A percentile compares a stretch with the other conserved stretches of the same genome.
phyloP scores from a whole-genome alignment of 1,140 invertebrate genomes.

The Euura lappo region DNA sequence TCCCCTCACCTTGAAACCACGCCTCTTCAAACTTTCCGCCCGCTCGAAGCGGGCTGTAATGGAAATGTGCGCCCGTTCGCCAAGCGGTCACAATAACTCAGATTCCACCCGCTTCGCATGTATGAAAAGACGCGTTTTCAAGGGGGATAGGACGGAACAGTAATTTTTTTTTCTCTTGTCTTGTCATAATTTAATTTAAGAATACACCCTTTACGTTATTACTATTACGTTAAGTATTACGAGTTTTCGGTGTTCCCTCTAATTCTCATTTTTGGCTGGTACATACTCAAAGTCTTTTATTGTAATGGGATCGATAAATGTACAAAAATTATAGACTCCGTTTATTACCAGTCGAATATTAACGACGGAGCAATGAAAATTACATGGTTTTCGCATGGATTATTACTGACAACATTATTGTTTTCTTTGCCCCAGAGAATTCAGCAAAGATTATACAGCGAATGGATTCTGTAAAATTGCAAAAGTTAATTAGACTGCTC shows the following conservation, averaged over 20 bases:
- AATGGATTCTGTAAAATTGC: neutral
- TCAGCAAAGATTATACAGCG: neutral
- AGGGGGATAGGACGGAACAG: too few relatives aligned
- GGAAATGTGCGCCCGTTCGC: too few relatives aligned
- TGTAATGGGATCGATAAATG: neutral
- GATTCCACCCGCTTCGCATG: too few relatives aligned
- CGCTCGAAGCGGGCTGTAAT: too few relatives aligned
- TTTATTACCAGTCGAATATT: neutral
- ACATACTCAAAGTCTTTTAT: neutral
- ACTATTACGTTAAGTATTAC: neutral
- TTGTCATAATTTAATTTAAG: constrained; percentile 30
- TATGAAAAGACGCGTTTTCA: too few relatives aligned
- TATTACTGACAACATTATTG: neutral
- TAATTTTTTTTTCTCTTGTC: constrained; percentile 10
- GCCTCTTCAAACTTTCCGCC: too few relatives aligned
- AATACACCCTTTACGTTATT: constrained; percentile 17
- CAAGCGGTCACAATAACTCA: too few relatives aligned
- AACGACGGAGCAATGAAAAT: neutral
- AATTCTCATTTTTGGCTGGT: neutral
- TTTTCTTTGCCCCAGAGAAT: neutral
- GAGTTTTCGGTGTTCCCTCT: neutral
- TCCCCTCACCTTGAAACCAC: too few relatives aligned
- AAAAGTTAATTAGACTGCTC: too few relatives aligned
- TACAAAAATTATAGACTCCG: constrained; percentile 1
- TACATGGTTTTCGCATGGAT: too few relatives aligned